Evolutionary conservation across 2,888 invertebrate species (phyloP).

Genomic region (Exephanes ischioxanthus): DNA sequence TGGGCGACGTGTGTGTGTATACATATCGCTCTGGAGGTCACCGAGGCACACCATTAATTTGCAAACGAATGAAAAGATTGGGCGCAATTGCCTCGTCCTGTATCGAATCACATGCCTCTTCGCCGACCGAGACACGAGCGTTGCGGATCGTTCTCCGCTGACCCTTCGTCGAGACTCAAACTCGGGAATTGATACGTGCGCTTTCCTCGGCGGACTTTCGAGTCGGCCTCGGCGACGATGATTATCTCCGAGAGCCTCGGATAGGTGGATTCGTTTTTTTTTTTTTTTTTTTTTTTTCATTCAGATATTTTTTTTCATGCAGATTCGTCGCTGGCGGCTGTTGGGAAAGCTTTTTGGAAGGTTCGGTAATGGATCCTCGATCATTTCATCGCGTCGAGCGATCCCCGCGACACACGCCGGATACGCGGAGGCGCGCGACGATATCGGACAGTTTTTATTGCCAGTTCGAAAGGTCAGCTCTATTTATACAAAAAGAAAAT

Average conservation of each 20-base stretch:
- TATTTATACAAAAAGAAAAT: background rate
- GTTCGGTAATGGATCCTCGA: no score
- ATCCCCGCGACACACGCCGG: no score
- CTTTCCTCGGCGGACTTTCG: background rate
- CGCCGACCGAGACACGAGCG: conserved; percentile 8
- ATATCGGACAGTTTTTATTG: background rate
- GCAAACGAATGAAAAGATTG: conserved; percentile 81
- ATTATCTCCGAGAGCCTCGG: background rate
- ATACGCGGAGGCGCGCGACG: background rate
- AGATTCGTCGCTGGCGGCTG: no score
- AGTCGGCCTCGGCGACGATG: background rate
- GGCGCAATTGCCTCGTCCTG: conserved; percentile 82
- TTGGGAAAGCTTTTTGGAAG: no score
- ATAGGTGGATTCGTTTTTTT: no score
- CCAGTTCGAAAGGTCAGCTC: background rate
- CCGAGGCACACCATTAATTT: conserved; percentile 71
- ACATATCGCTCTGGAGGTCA: conserved; percentile 64
- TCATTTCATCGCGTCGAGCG: no score
- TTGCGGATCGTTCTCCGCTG: conserved; percentile 56
- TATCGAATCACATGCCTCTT: conserved; percentile 70
- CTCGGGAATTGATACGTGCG: background rate
- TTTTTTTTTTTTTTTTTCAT: no score
- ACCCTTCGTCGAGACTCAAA: conserved; percentile 37
- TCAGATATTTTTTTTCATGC: no score
- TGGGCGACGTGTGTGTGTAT: background rate